Conservation (phyloP, 2,113 vertebrate species). For the Pyxicephalus adspersus region DNA sequence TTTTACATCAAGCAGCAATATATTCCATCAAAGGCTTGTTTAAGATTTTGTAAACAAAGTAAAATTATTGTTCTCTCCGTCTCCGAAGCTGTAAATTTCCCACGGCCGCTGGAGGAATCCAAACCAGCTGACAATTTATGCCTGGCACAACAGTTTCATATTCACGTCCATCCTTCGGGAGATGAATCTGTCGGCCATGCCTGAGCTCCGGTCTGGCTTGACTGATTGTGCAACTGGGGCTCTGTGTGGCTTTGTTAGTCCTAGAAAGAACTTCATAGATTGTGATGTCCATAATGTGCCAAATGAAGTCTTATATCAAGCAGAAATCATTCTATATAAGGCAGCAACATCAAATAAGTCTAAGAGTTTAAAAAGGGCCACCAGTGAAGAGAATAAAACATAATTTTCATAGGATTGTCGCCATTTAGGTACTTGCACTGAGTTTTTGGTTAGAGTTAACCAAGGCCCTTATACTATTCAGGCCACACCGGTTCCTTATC, state of each 20-base stretch:
- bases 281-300: background rate
- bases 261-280: background rate
- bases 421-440: too few species aligned
- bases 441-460: too few species aligned
- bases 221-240: background rate
- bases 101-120: background rate
- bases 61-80: background rate
- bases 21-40: conserved; percentile 10
- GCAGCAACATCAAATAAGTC: background rate
- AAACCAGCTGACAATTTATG: conserved; percentile 23
- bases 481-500: too few species aligned
- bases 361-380: too few species aligned
- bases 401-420: too few species aligned
- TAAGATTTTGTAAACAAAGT: conserved; percentile 4
- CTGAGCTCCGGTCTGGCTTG: background rate
- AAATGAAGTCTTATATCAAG: background rate
- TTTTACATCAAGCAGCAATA: background rate
- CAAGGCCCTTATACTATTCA: too few species aligned
- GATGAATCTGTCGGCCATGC: conserved; percentile 19
- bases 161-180: conserved; percentile 12
- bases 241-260: conserved; percentile 13
- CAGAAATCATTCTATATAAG: background rate
- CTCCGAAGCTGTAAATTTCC: conserved; percentile 15
- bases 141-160: background rate
- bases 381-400: too few species aligned